Evolutionary conservation across 2,888 invertebrate genomes (phyloP).

Genomic region (Chrysolina americana): DNA sequence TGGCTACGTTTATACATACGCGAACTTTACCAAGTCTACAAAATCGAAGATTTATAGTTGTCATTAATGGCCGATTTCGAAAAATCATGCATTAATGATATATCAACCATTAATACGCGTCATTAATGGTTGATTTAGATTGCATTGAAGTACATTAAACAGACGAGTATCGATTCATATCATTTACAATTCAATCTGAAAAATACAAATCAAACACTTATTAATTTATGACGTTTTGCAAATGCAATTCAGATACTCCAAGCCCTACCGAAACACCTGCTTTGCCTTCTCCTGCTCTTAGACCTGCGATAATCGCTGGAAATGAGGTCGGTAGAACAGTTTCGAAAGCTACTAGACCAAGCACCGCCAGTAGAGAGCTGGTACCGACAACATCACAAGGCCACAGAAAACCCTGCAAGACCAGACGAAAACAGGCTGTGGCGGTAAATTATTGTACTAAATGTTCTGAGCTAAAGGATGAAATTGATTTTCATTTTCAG

Average conservation of each 20-base stretch:
- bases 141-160: too few species aligned
- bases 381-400: constrained; percentile 68
- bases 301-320: constrained; percentile 65
- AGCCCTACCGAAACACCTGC: constrained; percentile 50
- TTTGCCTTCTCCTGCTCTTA: constrained; percentile 56
- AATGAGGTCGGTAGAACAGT: constrained; percentile 61
- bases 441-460: constrained; percentile 52
- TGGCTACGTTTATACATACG: too few species aligned
- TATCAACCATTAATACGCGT: too few species aligned
- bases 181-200: too few species aligned
- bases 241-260: constrained; percentile 39
- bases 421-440: constrained; percentile 58
- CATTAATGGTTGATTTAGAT: too few species aligned
- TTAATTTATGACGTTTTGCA: background rate
- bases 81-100: too few species aligned
- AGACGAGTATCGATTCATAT: too few species aligned
- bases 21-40: too few species aligned
- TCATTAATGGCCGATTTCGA: too few species aligned
- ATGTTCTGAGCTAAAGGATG: background rate
- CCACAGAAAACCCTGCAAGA: constrained; percentile 53
- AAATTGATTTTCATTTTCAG: constrained; percentile 47
- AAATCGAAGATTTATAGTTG: too few species aligned
- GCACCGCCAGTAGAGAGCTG: constrained; percentile 59
- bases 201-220: too few species aligned
- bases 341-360: constrained; percentile 29